These are phyloP conservation scores for Melanotaenia parkinsoni DNA, from an alignment of 2,797 vertebrate genomes.

Conservation along the genomic window DNA sequence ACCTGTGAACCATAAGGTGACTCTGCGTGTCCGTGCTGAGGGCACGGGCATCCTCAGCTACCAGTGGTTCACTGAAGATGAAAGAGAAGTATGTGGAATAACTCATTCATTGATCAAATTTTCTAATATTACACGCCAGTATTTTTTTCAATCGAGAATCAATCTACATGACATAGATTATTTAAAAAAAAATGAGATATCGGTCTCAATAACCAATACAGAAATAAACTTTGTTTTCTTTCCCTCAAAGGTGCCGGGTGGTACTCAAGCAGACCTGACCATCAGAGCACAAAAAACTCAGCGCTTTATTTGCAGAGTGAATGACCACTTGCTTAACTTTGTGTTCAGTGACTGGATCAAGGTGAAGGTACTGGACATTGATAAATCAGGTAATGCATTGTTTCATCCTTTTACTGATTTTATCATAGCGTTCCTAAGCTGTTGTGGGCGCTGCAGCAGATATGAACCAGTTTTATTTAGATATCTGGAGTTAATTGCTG, in stretches of 20 bases:
- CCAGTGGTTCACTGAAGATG: conserved; percentile 87
- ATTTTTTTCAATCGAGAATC: not conserved
- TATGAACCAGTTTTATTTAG: not conserved
- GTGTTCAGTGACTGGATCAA: conserved; percentile 88
- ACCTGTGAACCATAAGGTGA: conserved; percentile 80
- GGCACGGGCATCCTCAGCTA: conserved; percentile 77
- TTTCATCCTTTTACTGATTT: not conserved
- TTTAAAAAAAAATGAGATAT: not conserved
- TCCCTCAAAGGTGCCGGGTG: conserved; percentile 74
- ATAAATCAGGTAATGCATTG: conserved; percentile 72
- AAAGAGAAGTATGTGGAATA: conserved; percentile 76
- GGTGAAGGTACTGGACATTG: conserved; percentile 83
- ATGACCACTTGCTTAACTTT: conserved; percentile 76
- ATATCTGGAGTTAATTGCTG: not conserved
- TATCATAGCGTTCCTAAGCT: not conserved
- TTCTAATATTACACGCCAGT: not conserved
- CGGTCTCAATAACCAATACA: not conserved
- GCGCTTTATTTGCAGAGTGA: conserved; percentile 85
- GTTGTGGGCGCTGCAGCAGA: not conserved
- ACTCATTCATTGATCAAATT: not conserved
- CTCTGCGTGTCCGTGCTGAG: conserved; percentile 82
- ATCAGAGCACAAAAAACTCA: conserved; percentile 77
- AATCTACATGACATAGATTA: not conserved
- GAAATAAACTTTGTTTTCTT: not conserved
- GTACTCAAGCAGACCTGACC: conserved; percentile 78